These are phyloP conservation scores for Lochmaea capreae DNA, from an alignment of 2,888 invertebrate species.

Conservation along the genomic window DNA sequence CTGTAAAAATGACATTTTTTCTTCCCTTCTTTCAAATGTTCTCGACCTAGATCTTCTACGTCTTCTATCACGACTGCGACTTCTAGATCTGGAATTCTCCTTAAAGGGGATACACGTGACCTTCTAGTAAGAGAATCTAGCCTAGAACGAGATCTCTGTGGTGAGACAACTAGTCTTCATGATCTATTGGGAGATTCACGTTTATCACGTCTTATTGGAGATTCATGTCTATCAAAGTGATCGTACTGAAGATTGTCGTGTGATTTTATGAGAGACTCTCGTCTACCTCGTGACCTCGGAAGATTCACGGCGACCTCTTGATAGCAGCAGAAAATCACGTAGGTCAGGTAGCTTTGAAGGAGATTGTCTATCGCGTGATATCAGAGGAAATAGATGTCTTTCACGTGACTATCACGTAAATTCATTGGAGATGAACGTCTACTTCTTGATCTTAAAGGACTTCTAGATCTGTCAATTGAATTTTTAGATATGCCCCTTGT, in stretches of 20 bases:
- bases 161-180: not conserved
- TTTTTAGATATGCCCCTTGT: constrained; percentile 25
- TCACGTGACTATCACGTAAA: not conserved
- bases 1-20: constrained; percentile 60
- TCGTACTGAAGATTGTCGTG: not conserved
- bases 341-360: not conserved
- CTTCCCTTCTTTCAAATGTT: constrained; percentile 38
- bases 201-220: not conserved
- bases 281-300: constrained; percentile 7
- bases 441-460: constrained; percentile 12
- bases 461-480: constrained; percentile 35
- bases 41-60: constrained; percentile 37
- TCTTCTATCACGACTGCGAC: constrained; percentile 15
- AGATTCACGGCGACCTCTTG: constrained; percentile 17
- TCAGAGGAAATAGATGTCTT: not conserved
- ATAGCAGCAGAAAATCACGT: not conserved
- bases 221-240: not conserved
- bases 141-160: not conserved
- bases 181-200: not conserved
- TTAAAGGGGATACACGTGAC: not conserved
- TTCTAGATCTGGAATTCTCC: constrained; percentile 12
- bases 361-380: not conserved
- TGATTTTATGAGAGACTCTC: not conserved
- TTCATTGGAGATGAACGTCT: not conserved
- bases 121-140: not conserved